phyloP scores from a whole-genome alignment of 2,888 invertebrate genomes.

The Mongoloraphidia duomilia region DNA sequence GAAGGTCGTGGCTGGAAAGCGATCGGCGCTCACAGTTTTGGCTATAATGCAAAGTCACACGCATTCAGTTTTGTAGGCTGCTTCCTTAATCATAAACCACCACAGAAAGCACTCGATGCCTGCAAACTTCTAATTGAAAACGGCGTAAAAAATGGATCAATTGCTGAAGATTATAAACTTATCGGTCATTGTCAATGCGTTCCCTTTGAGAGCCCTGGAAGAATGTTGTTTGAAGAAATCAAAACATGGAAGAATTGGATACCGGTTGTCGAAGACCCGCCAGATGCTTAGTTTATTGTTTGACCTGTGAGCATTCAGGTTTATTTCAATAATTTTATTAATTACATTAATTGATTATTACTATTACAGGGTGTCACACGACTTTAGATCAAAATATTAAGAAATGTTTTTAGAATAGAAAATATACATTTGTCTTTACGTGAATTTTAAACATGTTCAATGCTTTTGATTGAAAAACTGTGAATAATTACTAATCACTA shows the following conservation, averaged over 20 bases:
- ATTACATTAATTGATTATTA: too few species aligned
- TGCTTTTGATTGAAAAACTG: too few species aligned
- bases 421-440: too few species aligned
- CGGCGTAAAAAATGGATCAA: constrained; percentile 32
- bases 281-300: too few species aligned
- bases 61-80: constrained; percentile 40
- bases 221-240: constrained; percentile 33
- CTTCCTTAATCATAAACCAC: constrained; percentile 32
- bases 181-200: constrained; percentile 37
- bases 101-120: constrained; percentile 27
- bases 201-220: constrained; percentile 37
- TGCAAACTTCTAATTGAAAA: constrained; percentile 31
- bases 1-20: constrained; percentile 41
- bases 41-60: constrained; percentile 31
- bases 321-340: too few species aligned
- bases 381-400: neutral
- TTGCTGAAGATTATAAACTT: constrained; percentile 32
- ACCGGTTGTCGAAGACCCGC: neutral
- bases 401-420: neutral
- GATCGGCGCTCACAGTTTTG: constrained; percentile 36
- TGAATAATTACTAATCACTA: too few species aligned
- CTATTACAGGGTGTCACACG: too few species aligned
- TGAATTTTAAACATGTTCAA: too few species aligned
- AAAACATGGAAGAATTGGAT: constrained; percentile 37
- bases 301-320: too few species aligned